phyloP scores from a whole-genome alignment of 35 echinoderm and acorn worm species.

The Apostichopus californicus region DNA sequence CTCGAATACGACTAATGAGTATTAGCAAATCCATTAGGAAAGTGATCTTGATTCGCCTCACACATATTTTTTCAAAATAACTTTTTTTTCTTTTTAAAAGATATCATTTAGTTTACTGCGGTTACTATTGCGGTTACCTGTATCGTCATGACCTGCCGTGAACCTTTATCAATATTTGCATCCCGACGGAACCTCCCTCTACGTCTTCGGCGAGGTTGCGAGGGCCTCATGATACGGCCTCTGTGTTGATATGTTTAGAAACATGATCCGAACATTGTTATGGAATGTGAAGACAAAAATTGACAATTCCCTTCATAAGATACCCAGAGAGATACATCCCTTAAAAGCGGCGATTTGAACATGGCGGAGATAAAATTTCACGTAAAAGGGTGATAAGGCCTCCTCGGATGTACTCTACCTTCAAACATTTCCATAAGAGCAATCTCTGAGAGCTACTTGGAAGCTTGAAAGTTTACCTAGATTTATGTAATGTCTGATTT shows the following conservation, averaged over 20 bases:
- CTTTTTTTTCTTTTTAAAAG: not conserved
- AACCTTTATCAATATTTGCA: constrained; percentile 5
- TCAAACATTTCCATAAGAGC: not conserved
- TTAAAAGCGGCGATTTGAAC: constrained; percentile 5
- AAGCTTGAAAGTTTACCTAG: not conserved
- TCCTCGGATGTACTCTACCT: not conserved
- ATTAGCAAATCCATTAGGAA: constrained; percentile 10
- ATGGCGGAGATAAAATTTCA: constrained; percentile 12
- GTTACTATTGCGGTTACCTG: not conserved
- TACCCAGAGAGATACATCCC: constrained; percentile 12
- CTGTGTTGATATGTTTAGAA: constrained; percentile 43
- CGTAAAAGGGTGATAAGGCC: constrained; percentile 20
- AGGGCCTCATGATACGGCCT: constrained; percentile 27
- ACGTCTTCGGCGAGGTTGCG: not conserved
- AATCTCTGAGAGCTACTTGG: not conserved
- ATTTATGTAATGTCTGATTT: constrained; percentile 1
- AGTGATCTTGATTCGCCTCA: not conserved
- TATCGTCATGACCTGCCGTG: constrained; percentile 28
- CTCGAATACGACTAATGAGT: not conserved
- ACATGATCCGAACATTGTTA: constrained; percentile 42
- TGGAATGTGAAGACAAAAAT: constrained; percentile 26
- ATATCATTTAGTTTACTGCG: not conserved
- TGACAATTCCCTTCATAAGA: constrained; percentile 15
- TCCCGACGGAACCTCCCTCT: constrained; percentile 9
- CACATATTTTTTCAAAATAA: not conserved